These are phyloP conservation scores for Synchiropus splendidus DNA, from an alignment of 2,113 vertebrate genomes.

Conservation along the genomic window DNA sequence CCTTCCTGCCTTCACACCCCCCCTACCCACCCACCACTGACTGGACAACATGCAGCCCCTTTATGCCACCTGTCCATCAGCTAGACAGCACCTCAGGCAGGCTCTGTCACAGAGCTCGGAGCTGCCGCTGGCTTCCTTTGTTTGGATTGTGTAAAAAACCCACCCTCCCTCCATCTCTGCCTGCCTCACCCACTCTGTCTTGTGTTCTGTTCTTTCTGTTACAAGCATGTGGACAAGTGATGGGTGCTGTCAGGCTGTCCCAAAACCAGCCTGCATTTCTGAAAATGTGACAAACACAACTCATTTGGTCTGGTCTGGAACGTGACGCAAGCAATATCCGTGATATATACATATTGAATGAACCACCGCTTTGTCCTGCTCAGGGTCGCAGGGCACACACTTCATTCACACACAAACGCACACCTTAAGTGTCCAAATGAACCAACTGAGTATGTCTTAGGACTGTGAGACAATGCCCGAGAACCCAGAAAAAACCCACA, in stretches of 20 bases:
- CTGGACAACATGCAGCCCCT: slow-evolving; percentile 61
- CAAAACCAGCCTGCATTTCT: slow-evolving; percentile 28
- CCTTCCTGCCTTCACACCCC: slow-evolving; percentile 8
- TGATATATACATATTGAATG: too few relatives aligned
- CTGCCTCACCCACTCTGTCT: slow-evolving; percentile 4
- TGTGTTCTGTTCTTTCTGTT: slow-evolving; percentile 34
- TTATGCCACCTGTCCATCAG: slow-evolving; percentile 68
- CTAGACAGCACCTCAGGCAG: slow-evolving; percentile 56
- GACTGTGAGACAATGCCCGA: too few relatives aligned
- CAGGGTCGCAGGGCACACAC: too few relatives aligned
- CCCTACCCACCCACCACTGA: slow-evolving; percentile 50
- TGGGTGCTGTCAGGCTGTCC: slow-evolving; percentile 57
- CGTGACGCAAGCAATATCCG: too few relatives aligned
- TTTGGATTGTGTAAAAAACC: slow-evolving; percentile 39
- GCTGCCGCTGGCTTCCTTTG: slow-evolving; percentile 53
- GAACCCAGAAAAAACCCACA: too few relatives aligned
- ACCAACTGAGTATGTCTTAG: too few relatives aligned
- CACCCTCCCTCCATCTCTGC: slow-evolving; percentile 20
- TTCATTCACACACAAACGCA: too few relatives aligned
- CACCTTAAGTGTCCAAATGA: too few relatives aligned
- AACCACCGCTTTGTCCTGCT: too few relatives aligned
- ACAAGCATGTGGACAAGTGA: slow-evolving; percentile 44
- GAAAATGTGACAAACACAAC: not conserved
- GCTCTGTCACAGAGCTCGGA: slow-evolving; percentile 41
- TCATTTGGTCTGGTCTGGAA: not conserved